Percentiles rank a stretch among this genome's conserved stretches.
These are phyloP conservation scores for Agrotis exclamationis DNA, from an alignment of 2,888 invertebrate genomes.

Conservation along the genomic window DNA sequence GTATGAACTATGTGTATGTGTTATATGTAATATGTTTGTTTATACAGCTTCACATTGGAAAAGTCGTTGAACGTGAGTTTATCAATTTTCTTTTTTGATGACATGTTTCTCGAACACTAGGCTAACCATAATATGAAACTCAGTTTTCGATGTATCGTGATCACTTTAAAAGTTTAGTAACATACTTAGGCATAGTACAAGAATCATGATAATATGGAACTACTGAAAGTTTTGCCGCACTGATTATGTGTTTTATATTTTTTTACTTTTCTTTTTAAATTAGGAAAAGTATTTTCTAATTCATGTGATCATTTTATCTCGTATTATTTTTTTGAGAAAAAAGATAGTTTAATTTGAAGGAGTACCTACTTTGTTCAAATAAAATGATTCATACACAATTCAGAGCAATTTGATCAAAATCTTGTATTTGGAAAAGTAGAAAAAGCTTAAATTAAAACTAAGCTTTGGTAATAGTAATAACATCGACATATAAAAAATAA, in stretches of 20 bases:
- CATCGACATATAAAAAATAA: slow-evolving; percentile 11
- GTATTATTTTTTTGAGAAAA: not conserved
- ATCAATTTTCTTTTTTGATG: slow-evolving; percentile 25
- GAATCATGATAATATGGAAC: too few relatives aligned
- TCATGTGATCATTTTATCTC: too few relatives aligned
- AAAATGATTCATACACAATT: not conserved
- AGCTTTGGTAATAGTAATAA: slow-evolving; percentile 3
- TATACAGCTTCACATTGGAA: slow-evolving; percentile 53
- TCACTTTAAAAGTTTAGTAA: not conserved
- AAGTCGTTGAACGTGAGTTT: slow-evolving; percentile 25
- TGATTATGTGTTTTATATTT: not conserved
- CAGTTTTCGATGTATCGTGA: too few relatives aligned
- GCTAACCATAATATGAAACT: too few relatives aligned
- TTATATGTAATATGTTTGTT: slow-evolving; percentile 29
- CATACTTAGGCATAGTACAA: not conserved
- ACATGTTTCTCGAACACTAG: not conserved
- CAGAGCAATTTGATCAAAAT: not conserved
- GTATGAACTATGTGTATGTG: slow-evolving; percentile 59
- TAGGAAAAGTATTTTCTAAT: not conserved
- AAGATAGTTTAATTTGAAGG: not conserved
- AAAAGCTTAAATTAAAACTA: not conserved
- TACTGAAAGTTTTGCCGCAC: too few relatives aligned
- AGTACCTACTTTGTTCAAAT: not conserved
- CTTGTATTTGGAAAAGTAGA: not conserved
- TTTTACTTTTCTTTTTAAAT: too few relatives aligned